Evolutionary conservation across 1,140 invertebrate species (phyloP).

Genomic region (Eufriesea mexicana): DNA sequence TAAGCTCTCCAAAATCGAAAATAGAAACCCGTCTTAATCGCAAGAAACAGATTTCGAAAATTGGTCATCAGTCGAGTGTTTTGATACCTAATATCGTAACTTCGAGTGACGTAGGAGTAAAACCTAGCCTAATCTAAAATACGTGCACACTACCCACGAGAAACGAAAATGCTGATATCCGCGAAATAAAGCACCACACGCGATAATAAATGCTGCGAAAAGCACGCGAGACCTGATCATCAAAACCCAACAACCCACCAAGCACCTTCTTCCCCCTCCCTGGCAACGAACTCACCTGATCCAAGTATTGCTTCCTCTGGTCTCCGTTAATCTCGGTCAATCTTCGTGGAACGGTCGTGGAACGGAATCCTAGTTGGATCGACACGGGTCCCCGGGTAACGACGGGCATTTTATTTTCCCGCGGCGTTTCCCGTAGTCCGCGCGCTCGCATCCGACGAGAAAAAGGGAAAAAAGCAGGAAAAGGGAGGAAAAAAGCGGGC

Average conservation of each 20-base stretch:
- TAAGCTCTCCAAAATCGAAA: no score
- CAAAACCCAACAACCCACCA: not conserved
- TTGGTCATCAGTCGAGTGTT: no score
- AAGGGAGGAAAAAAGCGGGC: not conserved
- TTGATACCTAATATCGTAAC: no score
- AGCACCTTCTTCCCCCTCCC: not conserved
- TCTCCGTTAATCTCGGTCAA: slow-evolving; percentile 26
- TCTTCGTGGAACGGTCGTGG: slow-evolving; percentile 25
- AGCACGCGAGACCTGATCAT: no score
- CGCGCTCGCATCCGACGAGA: not conserved
- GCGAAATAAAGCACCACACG: no score
- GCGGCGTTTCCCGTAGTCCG: slow-evolving; percentile 10
- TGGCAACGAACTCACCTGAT: not conserved
- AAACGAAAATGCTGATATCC: no score
- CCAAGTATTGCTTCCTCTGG: not conserved
- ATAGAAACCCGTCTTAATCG: no score
- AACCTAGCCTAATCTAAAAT: no score
- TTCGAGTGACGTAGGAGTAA: no score
- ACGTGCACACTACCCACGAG: no score
- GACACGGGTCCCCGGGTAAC: slow-evolving; percentile 14
- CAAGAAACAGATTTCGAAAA: no score
- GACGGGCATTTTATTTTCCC: slow-evolving; percentile 29
- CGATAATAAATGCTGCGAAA: no score
- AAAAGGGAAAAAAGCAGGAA: not conserved
- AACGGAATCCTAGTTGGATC: slow-evolving; percentile 9